Base-by-base conservation (phyloP, 1,140 invertebrate genomes). In the Campodea augens region DNA sequence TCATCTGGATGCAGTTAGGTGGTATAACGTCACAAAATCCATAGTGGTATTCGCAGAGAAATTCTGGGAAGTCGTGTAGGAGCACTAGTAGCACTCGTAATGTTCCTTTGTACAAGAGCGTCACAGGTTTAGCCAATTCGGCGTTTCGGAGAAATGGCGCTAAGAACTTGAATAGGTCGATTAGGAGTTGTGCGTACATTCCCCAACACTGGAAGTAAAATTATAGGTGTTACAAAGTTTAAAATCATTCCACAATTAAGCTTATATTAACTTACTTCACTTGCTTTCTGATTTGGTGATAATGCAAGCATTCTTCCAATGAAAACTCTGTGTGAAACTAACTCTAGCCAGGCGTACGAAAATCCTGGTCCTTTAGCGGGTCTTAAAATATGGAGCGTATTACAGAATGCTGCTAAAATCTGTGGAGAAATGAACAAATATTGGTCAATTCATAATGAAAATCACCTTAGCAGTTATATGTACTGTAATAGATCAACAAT, bases 1-100 rank as follows among this genome's bases (percentile, higher is more conserved):
- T 74, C 88, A 99, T 93, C 57, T 67, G 54, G 53, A 98, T 93
- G 59, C 95, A 98, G 60, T 98, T 98, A 1, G 92, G 85, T 49
- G 95, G 93, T 56, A 99, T 98, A 36, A 90, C 90, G 65, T 99
- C 95, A 62, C 95, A 98, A 64, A 99, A 96, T n/a, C 87, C 84
- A 59, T 97, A 98, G 60, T 98, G 91, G 60, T 97, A 98, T 57
- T 99, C 95, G 59, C 92, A 97, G 20, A 99, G 69, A 58, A 99
- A 97, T 61, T 99, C 96, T 0, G 96, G 96, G 62, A 98, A 99
- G 63, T 99, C 96, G 57, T 99, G 93, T 2, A 98, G 69, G 12
- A 99, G 66, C 0, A 98, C 90, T 12, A 98, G 62, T n/a, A 99
- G 65, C 1, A 99, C 88, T 47, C 93, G 73, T 5, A 98, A 65